Conservation (phyloP, 2,797 vertebrate species). For the Hoplostethus atlanticus region DNA sequence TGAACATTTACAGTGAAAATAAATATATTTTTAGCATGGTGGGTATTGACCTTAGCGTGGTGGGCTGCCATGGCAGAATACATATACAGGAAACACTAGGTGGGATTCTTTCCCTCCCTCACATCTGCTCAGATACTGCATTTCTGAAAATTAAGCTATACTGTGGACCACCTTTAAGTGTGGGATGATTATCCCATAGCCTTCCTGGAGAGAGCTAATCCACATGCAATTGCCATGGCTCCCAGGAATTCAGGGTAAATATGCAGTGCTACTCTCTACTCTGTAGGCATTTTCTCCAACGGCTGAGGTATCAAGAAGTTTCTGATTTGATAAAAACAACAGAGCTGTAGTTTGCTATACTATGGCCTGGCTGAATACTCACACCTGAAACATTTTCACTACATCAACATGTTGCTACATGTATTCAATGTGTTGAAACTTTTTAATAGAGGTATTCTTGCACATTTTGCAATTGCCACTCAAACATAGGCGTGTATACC, state of each 20-base stretch:
- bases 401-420: neutral
- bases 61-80: too few relatives aligned
- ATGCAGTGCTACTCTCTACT: constrained; percentile 43
- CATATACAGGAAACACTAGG: neutral
- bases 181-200: constrained; percentile 49
- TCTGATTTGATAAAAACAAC: constrained; percentile 17
- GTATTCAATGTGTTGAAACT: neutral
- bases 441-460: neutral
- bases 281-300: constrained; percentile 21
- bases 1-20: too few relatives aligned
- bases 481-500: too few relatives aligned
- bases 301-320: constrained; percentile 15
- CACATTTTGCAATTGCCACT: neutral
- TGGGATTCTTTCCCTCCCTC: constrained; percentile 29
- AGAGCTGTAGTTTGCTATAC: neutral
- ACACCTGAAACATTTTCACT: too few relatives aligned
- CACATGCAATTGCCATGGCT: constrained; percentile 72
- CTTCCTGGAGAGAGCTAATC: constrained; percentile 66
- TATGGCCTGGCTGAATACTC: neutral
- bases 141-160: constrained; percentile 38
- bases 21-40: too few relatives aligned
- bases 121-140: constrained; percentile 34
- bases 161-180: constrained; percentile 37
- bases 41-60: too few relatives aligned
- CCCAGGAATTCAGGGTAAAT: constrained; percentile 75